Evolutionary conservation across 1,140 invertebrate genomes (phyloP).

Genomic region (Halictus rubicundus): DNA sequence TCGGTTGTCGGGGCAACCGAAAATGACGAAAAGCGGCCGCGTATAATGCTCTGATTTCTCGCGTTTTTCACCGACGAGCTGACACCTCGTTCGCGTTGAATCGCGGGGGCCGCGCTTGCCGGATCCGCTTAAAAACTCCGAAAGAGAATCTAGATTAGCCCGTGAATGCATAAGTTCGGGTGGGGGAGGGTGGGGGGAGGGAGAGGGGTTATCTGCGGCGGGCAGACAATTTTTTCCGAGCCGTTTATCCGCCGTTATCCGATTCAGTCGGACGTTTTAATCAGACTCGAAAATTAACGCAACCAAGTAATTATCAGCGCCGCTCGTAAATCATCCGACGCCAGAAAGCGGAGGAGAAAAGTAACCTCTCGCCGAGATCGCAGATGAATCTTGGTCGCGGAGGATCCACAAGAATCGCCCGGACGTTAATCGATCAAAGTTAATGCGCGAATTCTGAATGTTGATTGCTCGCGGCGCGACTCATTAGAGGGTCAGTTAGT

Average conservation of each 20-base stretch:
- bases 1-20: too few species aligned
- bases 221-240: conserved; percentile 41
- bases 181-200: too few species aligned
- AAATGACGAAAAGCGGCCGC: background rate
- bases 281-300: conserved; percentile 47
- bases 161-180: conserved; percentile 4
- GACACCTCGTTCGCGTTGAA: background rate
- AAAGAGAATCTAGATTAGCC: conserved; percentile 23
- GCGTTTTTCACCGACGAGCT: background rate
- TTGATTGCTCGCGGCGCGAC: background rate
- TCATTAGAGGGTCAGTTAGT: background rate
- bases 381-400: background rate
- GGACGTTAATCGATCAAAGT: conserved; percentile 6
- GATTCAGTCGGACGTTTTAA: conserved; percentile 42
- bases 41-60: background rate
- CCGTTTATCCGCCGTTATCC: conserved; percentile 46
- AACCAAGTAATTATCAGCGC: conserved; percentile 45
- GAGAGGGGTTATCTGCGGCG: conserved; percentile 40
- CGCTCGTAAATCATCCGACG: conserved; percentile 38
- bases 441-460: background rate
- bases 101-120: too few species aligned
- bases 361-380: background rate
- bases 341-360: background rate
- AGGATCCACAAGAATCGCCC: background rate
- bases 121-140: conserved; percentile 8